Evolutionary conservation across 2,888 invertebrate genomes (phyloP).

Genomic region (Ophraella communa): DNA sequence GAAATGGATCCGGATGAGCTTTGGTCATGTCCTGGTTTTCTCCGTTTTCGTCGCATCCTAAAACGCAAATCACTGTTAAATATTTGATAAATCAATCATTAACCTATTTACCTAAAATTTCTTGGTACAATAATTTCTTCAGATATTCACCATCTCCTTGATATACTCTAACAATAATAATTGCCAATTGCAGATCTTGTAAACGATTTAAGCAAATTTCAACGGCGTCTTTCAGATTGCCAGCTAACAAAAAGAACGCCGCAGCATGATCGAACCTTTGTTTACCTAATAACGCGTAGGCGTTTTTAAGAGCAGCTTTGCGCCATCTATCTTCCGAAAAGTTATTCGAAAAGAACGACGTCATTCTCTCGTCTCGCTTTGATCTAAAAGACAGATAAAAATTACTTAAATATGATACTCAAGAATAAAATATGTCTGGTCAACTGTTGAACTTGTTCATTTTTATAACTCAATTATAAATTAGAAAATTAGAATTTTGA

Average conservation of each 20-base stretch:
- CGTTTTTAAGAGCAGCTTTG: conserved; percentile 97
- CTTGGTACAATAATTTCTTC: conserved; percentile 77
- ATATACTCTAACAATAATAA: conserved; percentile 91
- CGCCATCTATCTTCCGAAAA: conserved; percentile 94
- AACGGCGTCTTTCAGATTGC: conserved; percentile 92
- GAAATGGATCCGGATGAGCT: conserved; percentile 94
- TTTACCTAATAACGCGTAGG: conserved; percentile 91
- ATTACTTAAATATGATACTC: too few species aligned
- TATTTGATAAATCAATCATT: background rate
- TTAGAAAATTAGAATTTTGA: too few species aligned
- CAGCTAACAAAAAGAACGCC: conserved; percentile 96
- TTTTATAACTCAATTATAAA: too few species aligned
- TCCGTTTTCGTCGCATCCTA: conserved; percentile 38
- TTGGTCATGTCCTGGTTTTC: conserved; percentile 74
- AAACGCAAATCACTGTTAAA: conserved; percentile 9
- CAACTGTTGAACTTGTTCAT: too few species aligned
- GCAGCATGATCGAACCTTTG: conserved; percentile 98
- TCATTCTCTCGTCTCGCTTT: conserved; percentile 89
- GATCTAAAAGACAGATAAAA: conserved; percentile 63
- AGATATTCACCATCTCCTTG: conserved; percentile 80
- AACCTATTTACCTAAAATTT: conserved; percentile 75
- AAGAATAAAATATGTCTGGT: too few species aligned
- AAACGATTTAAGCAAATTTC: conserved; percentile 92
- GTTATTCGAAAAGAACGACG: conserved; percentile 92
- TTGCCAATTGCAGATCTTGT: conserved; percentile 93